A percentile compares a stretch with the other conserved stretches of the same genome.
Conservation (phyloP, 2,888 invertebrate species). For the Achlya flavicornis region DNA sequence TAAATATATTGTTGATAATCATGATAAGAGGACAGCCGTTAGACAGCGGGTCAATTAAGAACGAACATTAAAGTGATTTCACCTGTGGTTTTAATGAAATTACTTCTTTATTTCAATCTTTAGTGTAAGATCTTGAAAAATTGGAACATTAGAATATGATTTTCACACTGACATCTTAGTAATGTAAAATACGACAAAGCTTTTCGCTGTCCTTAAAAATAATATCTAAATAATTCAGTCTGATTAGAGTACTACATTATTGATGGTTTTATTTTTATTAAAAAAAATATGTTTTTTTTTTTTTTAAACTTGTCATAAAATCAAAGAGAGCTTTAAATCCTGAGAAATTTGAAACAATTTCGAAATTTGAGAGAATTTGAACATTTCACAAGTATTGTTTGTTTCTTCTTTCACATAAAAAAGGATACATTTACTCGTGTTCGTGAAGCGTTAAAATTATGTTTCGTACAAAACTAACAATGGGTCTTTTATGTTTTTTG, state of each 20-base stretch:
- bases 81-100: conserved; percentile 27
- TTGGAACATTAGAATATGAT: background rate
- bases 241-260: no score
- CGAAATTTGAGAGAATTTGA: background rate
- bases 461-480: conserved; percentile 12
- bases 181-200: no score
- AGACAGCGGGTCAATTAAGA: conserved; percentile 41
- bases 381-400: background rate
- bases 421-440: conserved; percentile 12
- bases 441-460: conserved; percentile 13
- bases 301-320: background rate
- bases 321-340: background rate
- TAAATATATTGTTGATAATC: conserved; percentile 35
- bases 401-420: background rate
- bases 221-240: no score
- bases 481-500: conserved; percentile 13
- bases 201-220: no score
- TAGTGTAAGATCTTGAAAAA: background rate
- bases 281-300: no score
- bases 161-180: background rate
- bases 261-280: no score
- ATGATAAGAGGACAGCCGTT: conserved; percentile 39
- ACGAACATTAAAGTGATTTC: conserved; percentile 40
- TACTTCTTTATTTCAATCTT: background rate
- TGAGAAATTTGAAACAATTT: background rate